Percentiles rank a stretch among this genome's conserved stretches.
Conservation (phyloP, 2,888 invertebrate genomes). For the Drosophila nigritarsus region DNA sequence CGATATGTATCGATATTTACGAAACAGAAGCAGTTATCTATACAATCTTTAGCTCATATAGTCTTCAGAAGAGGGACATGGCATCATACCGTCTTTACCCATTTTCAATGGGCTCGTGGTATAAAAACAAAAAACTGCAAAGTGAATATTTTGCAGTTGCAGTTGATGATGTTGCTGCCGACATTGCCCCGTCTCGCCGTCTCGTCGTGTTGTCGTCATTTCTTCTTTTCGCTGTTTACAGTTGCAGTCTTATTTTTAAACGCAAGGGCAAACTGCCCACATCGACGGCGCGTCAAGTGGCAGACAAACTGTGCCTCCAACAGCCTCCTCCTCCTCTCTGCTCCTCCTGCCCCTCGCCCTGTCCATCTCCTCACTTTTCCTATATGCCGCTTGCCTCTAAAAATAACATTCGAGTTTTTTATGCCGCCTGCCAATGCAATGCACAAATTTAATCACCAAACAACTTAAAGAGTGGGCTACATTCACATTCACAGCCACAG, state of each 20-base stretch:
- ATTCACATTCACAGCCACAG: slow-evolving; percentile 34
- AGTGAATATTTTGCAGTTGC: slow-evolving; percentile 35
- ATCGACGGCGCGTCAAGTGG: slow-evolving; percentile 56
- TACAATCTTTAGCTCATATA: not conserved
- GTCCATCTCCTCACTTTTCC: not conserved
- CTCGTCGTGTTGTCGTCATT: slow-evolving; percentile 23
- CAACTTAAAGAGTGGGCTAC: slow-evolving; percentile 41
- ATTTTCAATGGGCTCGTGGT: not conserved
- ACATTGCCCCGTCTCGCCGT: slow-evolving; percentile 24
- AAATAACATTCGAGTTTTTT: slow-evolving; percentile 65
- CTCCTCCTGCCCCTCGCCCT: not conserved
- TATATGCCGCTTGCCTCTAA: slow-evolving; percentile 39
- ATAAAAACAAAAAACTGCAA: slow-evolving; percentile 18
- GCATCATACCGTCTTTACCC: not conserved
- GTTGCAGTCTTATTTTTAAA: slow-evolving; percentile 74
- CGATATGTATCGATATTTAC: not conserved
- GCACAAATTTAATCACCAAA: slow-evolving; percentile 71
- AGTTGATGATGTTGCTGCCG: slow-evolving; percentile 23
- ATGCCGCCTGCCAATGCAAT: slow-evolving; percentile 46
- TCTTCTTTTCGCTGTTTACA: slow-evolving; percentile 56
- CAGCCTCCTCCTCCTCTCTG: slow-evolving; percentile 22
- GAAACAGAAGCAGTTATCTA: not conserved
- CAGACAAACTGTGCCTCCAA: slow-evolving; percentile 59
- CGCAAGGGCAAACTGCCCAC: slow-evolving; percentile 77
- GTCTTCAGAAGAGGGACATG: not conserved